Evolutionary conservation across 64 coral and sea anemone species (phyloP).

Genomic region (Anthopleura sola): DNA sequence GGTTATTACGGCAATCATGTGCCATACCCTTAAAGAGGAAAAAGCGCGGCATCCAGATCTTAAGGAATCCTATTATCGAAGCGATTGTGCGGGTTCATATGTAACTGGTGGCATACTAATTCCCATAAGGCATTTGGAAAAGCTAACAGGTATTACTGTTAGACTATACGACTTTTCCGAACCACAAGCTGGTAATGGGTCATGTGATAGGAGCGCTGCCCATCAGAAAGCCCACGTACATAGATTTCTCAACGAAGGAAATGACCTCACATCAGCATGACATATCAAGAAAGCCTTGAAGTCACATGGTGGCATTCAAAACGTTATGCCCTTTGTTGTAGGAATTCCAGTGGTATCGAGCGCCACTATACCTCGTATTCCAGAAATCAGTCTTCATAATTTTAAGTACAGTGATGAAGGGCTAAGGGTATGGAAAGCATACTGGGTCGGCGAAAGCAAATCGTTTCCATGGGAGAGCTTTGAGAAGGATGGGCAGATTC

Average conservation of each 20-base stretch:
- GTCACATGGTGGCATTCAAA: not conserved
- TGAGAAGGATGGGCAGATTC: constrained; percentile 27
- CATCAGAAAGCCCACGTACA: constrained; percentile 10
- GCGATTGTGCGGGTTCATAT: constrained; percentile 16
- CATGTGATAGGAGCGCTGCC: constrained; percentile 9
- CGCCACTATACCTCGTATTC: not conserved
- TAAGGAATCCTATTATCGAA: not conserved
- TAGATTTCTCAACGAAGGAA: constrained; percentile 11
- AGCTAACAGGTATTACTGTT: no score
- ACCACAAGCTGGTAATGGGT: no score
- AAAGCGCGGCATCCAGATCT: not conserved
- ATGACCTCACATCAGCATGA: constrained; percentile 1
- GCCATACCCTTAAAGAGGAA: constrained; percentile 15
- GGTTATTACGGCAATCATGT: constrained; percentile 1
- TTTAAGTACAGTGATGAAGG: constrained; percentile 6
- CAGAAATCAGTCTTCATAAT: constrained; percentile 17
- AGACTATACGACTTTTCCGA: no score
- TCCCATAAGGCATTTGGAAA: constrained; percentile 4
- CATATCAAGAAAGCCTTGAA: constrained; percentile 21
- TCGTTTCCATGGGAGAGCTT: constrained; percentile 13
- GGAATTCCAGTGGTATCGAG: not conserved
- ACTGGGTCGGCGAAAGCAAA: not conserved
- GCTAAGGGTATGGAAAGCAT: constrained; percentile 10
- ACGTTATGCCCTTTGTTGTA: constrained; percentile 13
- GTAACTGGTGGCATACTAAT: not conserved